Conservation (phyloP, 2,888 invertebrate species). For the Augochlorella aurata region DNA sequence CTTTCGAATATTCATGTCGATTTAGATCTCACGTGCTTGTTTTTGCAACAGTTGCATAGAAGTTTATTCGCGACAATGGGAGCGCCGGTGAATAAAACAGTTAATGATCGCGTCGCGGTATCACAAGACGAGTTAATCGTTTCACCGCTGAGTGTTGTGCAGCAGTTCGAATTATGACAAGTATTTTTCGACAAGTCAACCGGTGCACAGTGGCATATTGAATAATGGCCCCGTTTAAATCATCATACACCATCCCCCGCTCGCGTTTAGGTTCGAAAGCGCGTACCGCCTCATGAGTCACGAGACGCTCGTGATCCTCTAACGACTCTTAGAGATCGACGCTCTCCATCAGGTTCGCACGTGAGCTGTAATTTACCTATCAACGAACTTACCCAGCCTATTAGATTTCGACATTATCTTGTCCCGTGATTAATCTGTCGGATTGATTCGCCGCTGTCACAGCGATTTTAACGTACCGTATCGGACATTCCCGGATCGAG, state of each 20-base stretch:
- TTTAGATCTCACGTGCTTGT: too few relatives aligned
- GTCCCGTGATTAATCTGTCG: not conserved
- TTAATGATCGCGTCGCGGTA: not conserved
- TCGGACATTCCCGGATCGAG: not conserved
- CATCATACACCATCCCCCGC: not conserved
- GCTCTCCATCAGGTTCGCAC: constrained; percentile 43
- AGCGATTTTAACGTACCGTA: not conserved
- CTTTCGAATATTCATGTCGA: too few relatives aligned
- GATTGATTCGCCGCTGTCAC: constrained; percentile 21
- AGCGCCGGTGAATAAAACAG: not conserved
- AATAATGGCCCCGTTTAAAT: constrained; percentile 12
- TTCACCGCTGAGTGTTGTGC: not conserved
- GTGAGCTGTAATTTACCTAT: constrained; percentile 45
- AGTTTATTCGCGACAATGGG: not conserved
- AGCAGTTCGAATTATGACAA: not conserved
- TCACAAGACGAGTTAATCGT: not conserved
- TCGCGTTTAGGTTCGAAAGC: not conserved
- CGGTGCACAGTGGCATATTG: constrained; percentile 1
- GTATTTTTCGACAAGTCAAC: constrained; percentile 1
- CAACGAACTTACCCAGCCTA: constrained; percentile 33
- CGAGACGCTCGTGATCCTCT: constrained; percentile 13
- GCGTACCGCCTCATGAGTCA: constrained; percentile 31
- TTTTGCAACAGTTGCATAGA: too few relatives aligned
- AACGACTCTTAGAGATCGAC: constrained; percentile 8
- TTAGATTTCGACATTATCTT: constrained; percentile 43